phyloP scores from a whole-genome alignment of 2,113 vertebrate genomes.

The Ondatra zibethicus region DNA sequence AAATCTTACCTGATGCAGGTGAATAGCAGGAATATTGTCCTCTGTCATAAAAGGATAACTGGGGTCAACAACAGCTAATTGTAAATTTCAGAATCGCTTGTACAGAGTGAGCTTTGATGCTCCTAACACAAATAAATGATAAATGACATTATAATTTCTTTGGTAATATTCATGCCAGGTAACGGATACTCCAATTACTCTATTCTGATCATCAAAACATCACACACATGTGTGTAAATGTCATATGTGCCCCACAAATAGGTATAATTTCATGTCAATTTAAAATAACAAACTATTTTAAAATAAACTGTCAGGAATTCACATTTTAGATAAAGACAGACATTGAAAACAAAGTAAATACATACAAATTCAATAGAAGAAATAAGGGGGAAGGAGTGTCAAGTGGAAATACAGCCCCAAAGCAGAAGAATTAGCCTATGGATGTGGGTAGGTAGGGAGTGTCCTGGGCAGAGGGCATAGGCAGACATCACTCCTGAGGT shows the following conservation, averaged over 20 bases:
- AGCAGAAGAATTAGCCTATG: not conserved
- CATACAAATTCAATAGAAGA: not conserved
- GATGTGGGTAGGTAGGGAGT: not conserved
- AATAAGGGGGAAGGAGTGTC: not conserved
- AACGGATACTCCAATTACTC: not conserved
- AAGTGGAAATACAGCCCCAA: not conserved
- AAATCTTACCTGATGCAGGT: not conserved
- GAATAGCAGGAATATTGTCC: not conserved
- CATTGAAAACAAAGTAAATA: not conserved
- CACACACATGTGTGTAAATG: not conserved
- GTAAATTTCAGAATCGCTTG: not conserved
- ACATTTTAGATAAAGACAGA: not conserved
- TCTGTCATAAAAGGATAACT: not conserved
- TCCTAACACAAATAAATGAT: not conserved
- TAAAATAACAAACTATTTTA: not conserved
- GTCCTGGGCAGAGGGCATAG: not conserved
- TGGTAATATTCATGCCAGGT: not conserved
- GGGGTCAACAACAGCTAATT: not conserved
- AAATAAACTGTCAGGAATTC: not conserved
- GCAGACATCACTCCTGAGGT: not conserved
- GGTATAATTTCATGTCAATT: not conserved
- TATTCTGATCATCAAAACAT: not conserved
- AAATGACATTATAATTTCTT: not conserved
- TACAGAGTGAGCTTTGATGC: not conserved
- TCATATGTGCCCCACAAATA: not conserved